Percentiles rank a stretch among this genome's conserved stretches.
phyloP scores from a whole-genome alignment of 2,113 vertebrate genomes.

The Stegostoma tigrinum region DNA sequence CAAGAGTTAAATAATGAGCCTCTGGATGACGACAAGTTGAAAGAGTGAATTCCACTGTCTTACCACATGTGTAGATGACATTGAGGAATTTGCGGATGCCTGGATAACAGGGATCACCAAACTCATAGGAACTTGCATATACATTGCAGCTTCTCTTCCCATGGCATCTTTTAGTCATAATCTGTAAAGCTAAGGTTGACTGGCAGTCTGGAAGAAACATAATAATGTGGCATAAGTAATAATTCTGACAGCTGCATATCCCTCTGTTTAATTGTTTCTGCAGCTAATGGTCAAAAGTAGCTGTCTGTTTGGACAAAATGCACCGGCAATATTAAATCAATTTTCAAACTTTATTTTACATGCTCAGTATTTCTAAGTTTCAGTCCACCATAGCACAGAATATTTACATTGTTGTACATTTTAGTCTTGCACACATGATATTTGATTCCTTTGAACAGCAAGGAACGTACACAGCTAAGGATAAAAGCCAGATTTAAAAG shows the following conservation, averaged over 20 bases:
- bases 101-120: constrained; percentile 80
- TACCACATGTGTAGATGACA: constrained; percentile 84
- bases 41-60: constrained; percentile 43
- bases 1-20: background rate
- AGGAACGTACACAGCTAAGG: background rate
- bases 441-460: background rate
- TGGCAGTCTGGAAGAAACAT: constrained; percentile 64
- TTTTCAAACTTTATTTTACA: background rate
- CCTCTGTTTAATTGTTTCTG: background rate
- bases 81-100: constrained; percentile 80
- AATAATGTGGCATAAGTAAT: constrained; percentile 3
- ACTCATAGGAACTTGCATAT: constrained; percentile 70
- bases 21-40: background rate
- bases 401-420: background rate
- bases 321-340: background rate
- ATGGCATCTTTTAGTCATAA: constrained; percentile 71
- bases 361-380: background rate
- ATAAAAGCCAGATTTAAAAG: background rate
- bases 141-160: constrained; percentile 73
- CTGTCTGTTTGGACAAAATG: background rate
- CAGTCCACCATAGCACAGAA: background rate
- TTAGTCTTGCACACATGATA: background rate
- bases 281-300: background rate
- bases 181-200: constrained; percentile 63
- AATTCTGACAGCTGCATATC: background rate